Evolutionary conservation across 2,113 vertebrate species (phyloP).

Genomic region (Etia nguti): DNA sequence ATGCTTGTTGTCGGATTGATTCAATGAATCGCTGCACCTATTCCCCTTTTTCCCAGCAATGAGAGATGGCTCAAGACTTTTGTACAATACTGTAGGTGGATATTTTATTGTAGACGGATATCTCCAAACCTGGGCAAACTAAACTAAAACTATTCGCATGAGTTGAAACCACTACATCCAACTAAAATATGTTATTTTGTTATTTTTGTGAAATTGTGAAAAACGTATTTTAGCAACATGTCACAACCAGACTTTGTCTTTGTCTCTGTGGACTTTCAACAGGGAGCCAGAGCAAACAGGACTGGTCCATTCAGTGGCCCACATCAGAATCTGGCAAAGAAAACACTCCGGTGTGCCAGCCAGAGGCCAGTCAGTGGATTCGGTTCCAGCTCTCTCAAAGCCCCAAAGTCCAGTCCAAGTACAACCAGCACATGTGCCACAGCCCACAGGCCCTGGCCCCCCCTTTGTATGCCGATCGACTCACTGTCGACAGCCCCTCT

Average conservation of each 20-base stretch:
- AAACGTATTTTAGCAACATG: neutral
- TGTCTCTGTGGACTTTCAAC: slow-evolving; percentile 32
- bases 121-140: neutral
- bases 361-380: slow-evolving; percentile 83
- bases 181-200: neutral
- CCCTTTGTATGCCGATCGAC: slow-evolving; percentile 77
- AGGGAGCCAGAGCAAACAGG: slow-evolving; percentile 88
- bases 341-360: slow-evolving; percentile 78
- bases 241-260: neutral
- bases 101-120: neutral
- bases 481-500: slow-evolving; percentile 82
- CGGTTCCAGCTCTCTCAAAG: slow-evolving; percentile 86
- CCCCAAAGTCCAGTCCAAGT: slow-evolving; percentile 84
- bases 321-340: slow-evolving; percentile 87
- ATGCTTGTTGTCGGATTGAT: neutral
- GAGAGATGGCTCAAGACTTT: neutral
- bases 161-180: neutral
- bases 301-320: slow-evolving; percentile 98
- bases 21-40: neutral
- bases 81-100: neutral
- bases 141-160: neutral
- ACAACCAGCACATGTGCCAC: slow-evolving; percentile 83
- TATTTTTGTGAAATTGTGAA: neutral
- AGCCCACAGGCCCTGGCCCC: slow-evolving; percentile 67
- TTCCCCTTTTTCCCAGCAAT: neutral